A percentile compares a stretch with the other conserved stretches of the same genome.
Conservation (phyloP, 35 echinoderm and acorn worm species). For the Lytechinus pictus region DNA sequence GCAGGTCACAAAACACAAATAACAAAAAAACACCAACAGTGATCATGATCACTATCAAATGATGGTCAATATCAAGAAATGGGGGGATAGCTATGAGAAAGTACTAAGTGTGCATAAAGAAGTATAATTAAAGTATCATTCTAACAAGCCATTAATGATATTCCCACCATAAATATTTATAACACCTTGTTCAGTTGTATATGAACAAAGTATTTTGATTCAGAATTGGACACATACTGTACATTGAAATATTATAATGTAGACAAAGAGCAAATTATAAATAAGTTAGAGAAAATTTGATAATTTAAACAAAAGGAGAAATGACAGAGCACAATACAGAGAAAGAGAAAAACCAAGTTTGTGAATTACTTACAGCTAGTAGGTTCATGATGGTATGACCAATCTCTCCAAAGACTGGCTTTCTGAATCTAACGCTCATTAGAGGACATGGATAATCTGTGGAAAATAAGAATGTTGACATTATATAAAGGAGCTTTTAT, state of each 20-base stretch:
- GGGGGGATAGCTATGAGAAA: too few relatives aligned
- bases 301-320: not conserved
- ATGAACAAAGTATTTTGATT: too few relatives aligned
- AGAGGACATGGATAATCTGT: conserved; percentile 97
- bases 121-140: too few relatives aligned
- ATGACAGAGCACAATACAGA: not conserved
- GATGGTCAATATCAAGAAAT: too few relatives aligned
- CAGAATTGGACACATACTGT: too few relatives aligned
- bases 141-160: too few relatives aligned
- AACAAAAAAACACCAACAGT: too few relatives aligned
- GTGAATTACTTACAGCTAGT: conserved; percentile 78
- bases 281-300: not conserved
- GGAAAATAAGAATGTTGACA: not conserved
- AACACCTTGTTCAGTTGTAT: not conserved
- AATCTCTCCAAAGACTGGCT: conserved; percentile 96
- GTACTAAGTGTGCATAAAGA: too few relatives aligned
- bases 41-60: too few relatives aligned
- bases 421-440: conserved; percentile 94
- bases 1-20: too few relatives aligned
- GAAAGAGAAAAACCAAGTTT: not conserved
- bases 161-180: too few relatives aligned
- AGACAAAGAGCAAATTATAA: not conserved
- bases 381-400: conserved; percentile 99
- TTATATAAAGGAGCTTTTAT: not conserved
- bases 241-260: not conserved